These are phyloP conservation scores for Protobothrops flavoviridis DNA, from an alignment of 2,113 vertebrate genomes.

Conservation along the genomic window DNA sequence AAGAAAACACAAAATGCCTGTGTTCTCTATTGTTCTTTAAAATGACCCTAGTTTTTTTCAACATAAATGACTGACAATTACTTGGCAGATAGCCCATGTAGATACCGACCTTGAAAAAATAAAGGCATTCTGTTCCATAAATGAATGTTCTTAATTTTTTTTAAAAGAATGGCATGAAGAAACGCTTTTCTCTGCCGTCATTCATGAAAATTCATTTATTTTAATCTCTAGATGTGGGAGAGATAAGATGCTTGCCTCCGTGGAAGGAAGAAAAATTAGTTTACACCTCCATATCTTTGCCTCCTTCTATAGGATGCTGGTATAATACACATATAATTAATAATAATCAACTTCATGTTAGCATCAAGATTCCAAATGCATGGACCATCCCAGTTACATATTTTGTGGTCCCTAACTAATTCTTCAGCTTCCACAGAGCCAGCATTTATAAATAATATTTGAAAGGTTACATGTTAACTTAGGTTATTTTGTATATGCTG, in stretches of 20 bases:
- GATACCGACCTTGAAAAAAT: conserved; percentile 50
- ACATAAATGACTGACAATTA: conserved; percentile 50
- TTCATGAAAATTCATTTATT: conserved; percentile 33
- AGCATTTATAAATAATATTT: not conserved
- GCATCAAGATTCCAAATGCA: not conserved
- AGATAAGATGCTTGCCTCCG: conserved; percentile 9
- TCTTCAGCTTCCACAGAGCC: not conserved
- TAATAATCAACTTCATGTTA: not conserved
- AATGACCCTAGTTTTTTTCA: conserved; percentile 36
- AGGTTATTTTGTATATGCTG: not conserved
- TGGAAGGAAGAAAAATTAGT: not conserved
- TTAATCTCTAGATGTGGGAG: not conserved
- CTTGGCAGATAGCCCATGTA: conserved; percentile 54
- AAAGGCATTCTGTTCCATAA: conserved; percentile 48
- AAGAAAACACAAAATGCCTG: conserved; percentile 48
- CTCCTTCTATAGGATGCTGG: not conserved
- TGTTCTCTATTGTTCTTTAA: conserved; percentile 48
- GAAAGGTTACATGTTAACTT: not conserved
- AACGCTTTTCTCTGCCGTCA: conserved; percentile 9
- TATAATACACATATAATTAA: not conserved
- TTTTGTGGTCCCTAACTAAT: not conserved
- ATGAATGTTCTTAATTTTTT: conserved; percentile 44
- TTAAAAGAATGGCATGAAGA: conserved; percentile 29
- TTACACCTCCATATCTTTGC: conserved; percentile 24
- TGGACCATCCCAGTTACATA: not conserved